A percentile compares a stretch with the other conserved stretches of the same genome.
Conservation (phyloP, 2,797 vertebrate genomes). For the Leptatherina wallacei region DNA sequence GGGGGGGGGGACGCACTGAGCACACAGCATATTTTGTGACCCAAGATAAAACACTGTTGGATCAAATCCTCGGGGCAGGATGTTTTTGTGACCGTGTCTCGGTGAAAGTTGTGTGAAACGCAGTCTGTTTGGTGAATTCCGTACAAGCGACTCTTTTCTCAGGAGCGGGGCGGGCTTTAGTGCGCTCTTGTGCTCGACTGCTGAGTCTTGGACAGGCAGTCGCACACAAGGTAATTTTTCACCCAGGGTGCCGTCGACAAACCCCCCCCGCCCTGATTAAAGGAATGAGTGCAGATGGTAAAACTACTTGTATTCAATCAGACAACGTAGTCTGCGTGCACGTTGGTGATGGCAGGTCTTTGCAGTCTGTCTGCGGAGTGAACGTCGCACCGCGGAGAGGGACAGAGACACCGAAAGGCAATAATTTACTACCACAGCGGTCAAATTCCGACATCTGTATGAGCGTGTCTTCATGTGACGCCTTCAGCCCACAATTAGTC, state of each 20-base stretch:
- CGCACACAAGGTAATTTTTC: slow-evolving; percentile 62
- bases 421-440: slow-evolving; percentile 67
- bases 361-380: slow-evolving; percentile 25
- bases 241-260: slow-evolving; percentile 57
- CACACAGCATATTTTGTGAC: slow-evolving; percentile 18
- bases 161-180: slow-evolving; percentile 79
- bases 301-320: slow-evolving; percentile 52
- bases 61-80: slow-evolving; percentile 8
- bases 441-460: slow-evolving; percentile 76
- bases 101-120: slow-evolving; percentile 74
- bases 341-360: slow-evolving; percentile 21
- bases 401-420: slow-evolving; percentile 54
- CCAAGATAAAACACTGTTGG: slow-evolving; percentile 9
- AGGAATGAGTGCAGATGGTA: slow-evolving; percentile 35
- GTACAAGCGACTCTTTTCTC: slow-evolving; percentile 59
- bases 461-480: slow-evolving; percentile 65
- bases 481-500: slow-evolving; percentile 31
- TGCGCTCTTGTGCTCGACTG: slow-evolving; percentile 77
- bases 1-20: slow-evolving; percentile 35
- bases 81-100: slow-evolving; percentile 41
- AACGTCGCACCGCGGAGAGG: slow-evolving; percentile 42
- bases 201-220: slow-evolving; percentile 73
- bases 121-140: slow-evolving; percentile 55
- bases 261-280: slow-evolving; percentile 9
- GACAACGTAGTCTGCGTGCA: slow-evolving; percentile 2